Evolutionary conservation across 2,888 invertebrate genomes (phyloP), one percentile per base, ranked within the genome.

Genomic region (Metellina segmentata): DNA sequence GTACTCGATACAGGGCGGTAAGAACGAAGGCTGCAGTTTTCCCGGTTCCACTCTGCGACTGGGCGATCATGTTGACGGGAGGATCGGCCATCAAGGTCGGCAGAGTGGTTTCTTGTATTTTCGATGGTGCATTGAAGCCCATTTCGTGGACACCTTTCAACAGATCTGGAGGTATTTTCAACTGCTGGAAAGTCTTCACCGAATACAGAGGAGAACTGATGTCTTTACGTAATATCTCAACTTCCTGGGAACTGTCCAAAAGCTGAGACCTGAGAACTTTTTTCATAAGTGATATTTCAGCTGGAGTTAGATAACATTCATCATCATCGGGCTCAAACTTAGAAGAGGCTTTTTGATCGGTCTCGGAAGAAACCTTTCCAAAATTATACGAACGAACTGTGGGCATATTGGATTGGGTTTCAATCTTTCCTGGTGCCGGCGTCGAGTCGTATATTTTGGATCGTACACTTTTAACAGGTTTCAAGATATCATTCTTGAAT

Each of bases 1-100:
- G 97, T 4, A 99, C 98, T 94, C 99, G 96, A 94, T 98, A 98
- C 72, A 99, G 95, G 98, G 99, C 99, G 0, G 99, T 98, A 93
- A 99, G 95, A 16, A 98, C 98, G 96, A 99, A 99, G 6, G 99
- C 99, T 61, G 99, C 99, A 1, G 99, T 99, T 96, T 99, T 99
- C 77, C 99, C 99, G 85, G 99, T 99, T 92, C 99, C 99, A 75
- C 98, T 99, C 95, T 99, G 99, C 87, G 99, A 98, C 95, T 99
- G 99, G 6, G 99, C 99, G 94, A 99, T 99, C 97, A 99, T 97
- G 95, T 99, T 99, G 95, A 98, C 98, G 34, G 98, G 98, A 11
- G 98, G 99, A 95, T 98, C 97, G 70, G 98, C 98, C 71, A 99
- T 95, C 34, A 99, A 96, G 11, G 98, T 97, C 5, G 99, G 99